Conservation (phyloP, 2,113 vertebrate genomes). For the Pholis gunnellus region DNA sequence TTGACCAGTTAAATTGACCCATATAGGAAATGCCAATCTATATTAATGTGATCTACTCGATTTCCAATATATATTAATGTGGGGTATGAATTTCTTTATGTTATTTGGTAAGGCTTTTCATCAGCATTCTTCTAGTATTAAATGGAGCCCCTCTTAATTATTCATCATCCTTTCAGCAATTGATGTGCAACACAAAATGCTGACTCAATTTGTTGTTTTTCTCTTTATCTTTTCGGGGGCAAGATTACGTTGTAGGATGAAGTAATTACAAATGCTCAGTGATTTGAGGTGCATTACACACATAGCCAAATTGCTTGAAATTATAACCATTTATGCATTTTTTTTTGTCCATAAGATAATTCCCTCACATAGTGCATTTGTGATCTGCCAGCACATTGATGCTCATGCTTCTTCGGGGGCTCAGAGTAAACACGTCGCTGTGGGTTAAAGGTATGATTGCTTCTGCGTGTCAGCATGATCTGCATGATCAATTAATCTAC, state of each 20-base stretch:
- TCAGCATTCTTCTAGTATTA: constrained; percentile 66
- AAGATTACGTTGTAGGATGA: constrained; percentile 23
- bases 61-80: constrained; percentile 83
- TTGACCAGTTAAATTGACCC: constrained; percentile 72
- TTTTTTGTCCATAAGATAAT: constrained; percentile 10
- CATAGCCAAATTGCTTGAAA: constrained; percentile 3
- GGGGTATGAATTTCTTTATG: constrained; percentile 67
- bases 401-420: constrained; percentile 38
- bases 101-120: constrained; percentile 65
- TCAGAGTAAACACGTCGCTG: constrained; percentile 65
- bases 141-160: constrained; percentile 74
- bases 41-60: constrained; percentile 79
- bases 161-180: constrained; percentile 68
- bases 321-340: background rate
- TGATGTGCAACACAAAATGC: constrained; percentile 61
- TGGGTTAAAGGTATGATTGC: constrained; percentile 45
- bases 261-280: constrained; percentile 25
- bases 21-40: constrained; percentile 77
- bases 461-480: constrained; percentile 45
- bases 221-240: constrained; percentile 9
- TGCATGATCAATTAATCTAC: constrained; percentile 47
- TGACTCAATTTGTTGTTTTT: constrained; percentile 49
- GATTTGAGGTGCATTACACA: constrained; percentile 26
- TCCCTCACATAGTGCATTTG: constrained; percentile 30
- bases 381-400: constrained; percentile 24